These are phyloP conservation scores for Phymanthus crucifer DNA, from an alignment of 92 coral and sea anemone species.

Conservation along the genomic window DNA sequence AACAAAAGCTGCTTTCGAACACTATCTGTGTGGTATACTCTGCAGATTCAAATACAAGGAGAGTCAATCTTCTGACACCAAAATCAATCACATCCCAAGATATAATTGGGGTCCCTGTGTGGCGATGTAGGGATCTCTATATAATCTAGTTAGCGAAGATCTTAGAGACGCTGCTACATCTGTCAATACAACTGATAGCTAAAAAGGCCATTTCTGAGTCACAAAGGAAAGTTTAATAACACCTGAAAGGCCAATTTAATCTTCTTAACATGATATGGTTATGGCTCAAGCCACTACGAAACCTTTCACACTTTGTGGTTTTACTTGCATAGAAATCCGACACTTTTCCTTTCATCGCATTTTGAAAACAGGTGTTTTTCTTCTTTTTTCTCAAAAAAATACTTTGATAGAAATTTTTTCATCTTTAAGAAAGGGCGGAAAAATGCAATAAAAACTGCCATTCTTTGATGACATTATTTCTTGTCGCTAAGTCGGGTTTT, in stretches of 20 bases:
- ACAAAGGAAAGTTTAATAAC: slow-evolving; percentile 32
- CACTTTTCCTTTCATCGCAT: slow-evolving; percentile 36
- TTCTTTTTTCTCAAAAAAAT: slow-evolving; percentile 9
- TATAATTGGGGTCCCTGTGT: neutral
- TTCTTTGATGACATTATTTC: slow-evolving; percentile 21
- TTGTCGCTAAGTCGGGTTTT: slow-evolving; percentile 25
- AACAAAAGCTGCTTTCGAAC: neutral
- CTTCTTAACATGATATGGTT: slow-evolving; percentile 36
- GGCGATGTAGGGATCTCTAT: neutral
- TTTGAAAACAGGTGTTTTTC: slow-evolving; percentile 25
- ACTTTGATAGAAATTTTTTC: slow-evolving; percentile 12
- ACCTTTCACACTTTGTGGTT: slow-evolving; percentile 20
- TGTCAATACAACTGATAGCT: slow-evolving; percentile 20
- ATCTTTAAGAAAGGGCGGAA: slow-evolving; percentile 21
- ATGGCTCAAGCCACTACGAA: slow-evolving; percentile 16
- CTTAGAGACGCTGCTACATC: slow-evolving; percentile 35
- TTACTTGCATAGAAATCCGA: slow-evolving; percentile 18
- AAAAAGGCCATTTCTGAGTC: slow-evolving; percentile 33
- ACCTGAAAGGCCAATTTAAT: slow-evolving; percentile 32
- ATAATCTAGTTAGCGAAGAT: slow-evolving; percentile 9
- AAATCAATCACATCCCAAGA: neutral
- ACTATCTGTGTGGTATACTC: neutral
- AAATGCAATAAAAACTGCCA: slow-evolving; percentile 37
- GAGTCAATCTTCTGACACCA: neutral
- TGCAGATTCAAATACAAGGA: neutral